Evolutionary conservation across 2,113 vertebrate species (phyloP).

Genomic region (Dipodomys ordii): DNA sequence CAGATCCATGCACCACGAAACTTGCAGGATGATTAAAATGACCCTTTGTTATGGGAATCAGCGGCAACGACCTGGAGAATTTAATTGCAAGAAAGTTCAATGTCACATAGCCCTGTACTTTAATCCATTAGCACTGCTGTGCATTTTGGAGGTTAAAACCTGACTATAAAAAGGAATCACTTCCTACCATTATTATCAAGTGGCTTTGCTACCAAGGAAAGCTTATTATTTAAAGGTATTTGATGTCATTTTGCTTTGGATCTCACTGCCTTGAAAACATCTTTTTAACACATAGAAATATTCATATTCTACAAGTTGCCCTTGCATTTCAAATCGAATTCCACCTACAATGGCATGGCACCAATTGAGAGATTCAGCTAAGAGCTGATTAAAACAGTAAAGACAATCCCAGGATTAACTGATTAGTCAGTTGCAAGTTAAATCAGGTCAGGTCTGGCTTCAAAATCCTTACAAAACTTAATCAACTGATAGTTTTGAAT

Average conservation of each 20-base stretch:
- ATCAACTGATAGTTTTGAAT: constrained; percentile 44
- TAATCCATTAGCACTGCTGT: constrained; percentile 78
- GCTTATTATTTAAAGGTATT: constrained; percentile 63
- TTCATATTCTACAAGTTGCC: constrained; percentile 56
- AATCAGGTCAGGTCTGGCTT: constrained; percentile 44
- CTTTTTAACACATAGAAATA: constrained; percentile 31
- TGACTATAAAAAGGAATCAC: constrained; percentile 56
- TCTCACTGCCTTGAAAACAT: constrained; percentile 51
- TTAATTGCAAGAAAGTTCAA: constrained; percentile 86
- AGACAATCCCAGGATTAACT: constrained; percentile 47
- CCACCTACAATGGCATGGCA: constrained; percentile 47
- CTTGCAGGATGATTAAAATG: constrained; percentile 88
- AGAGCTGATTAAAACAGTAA: constrained; percentile 50
- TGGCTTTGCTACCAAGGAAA: constrained; percentile 60
- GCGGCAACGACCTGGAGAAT: constrained; percentile 79
- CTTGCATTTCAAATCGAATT: constrained; percentile 55
- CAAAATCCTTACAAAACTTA: constrained; percentile 31
- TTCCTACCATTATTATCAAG: constrained; percentile 67
- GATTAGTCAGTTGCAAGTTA: constrained; percentile 43
- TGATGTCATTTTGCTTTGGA: constrained; percentile 53
- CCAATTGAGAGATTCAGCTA: constrained; percentile 37
- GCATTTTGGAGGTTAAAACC: constrained; percentile 78
- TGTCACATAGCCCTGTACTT: constrained; percentile 81
- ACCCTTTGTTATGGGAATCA: constrained; percentile 84
- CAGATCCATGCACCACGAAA: constrained; percentile 87